Evolutionary conservation across 64 coral and sea anemone species (phyloP).

Genomic region (Hydrozoanthus tunicans): DNA sequence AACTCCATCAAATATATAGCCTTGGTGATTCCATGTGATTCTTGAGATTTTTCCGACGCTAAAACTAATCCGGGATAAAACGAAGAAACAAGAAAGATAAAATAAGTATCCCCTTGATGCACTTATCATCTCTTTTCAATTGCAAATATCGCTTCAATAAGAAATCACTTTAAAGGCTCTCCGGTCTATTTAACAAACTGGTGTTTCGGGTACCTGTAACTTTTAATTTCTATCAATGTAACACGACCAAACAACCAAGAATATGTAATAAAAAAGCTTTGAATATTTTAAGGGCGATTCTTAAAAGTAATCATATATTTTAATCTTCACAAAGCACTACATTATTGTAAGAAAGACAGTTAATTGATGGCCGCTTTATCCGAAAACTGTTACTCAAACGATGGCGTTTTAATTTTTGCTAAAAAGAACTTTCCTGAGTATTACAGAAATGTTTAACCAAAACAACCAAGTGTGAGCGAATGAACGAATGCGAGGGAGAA

Average conservation of each 20-base stretch:
- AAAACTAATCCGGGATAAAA: background rate
- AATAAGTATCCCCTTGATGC: background rate
- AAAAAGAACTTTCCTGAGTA: too few relatives aligned
- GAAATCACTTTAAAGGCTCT: background rate
- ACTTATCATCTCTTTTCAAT: background rate
- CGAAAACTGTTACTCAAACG: too few relatives aligned
- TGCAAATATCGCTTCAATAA: background rate
- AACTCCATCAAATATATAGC: constrained; percentile 34
- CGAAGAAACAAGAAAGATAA: background rate
- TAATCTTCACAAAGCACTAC: too few relatives aligned
- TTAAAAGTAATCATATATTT: too few relatives aligned
- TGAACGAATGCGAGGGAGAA: too few relatives aligned
- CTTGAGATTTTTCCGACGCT: constrained; percentile 10
- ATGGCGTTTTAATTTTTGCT: too few relatives aligned
- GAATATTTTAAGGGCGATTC: too few relatives aligned
- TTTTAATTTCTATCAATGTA: background rate
- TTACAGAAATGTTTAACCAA: too few relatives aligned
- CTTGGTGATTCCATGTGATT: constrained; percentile 44
- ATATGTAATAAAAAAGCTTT: too few relatives aligned
- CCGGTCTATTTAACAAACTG: background rate
- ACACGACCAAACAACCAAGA: background rate
- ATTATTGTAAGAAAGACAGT: too few relatives aligned
- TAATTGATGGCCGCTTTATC: too few relatives aligned
- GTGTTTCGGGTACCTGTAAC: background rate
- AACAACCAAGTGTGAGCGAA: too few relatives aligned